Conservation (phyloP, 1,140 invertebrate species). For the Notospermus geniculatus region DNA sequence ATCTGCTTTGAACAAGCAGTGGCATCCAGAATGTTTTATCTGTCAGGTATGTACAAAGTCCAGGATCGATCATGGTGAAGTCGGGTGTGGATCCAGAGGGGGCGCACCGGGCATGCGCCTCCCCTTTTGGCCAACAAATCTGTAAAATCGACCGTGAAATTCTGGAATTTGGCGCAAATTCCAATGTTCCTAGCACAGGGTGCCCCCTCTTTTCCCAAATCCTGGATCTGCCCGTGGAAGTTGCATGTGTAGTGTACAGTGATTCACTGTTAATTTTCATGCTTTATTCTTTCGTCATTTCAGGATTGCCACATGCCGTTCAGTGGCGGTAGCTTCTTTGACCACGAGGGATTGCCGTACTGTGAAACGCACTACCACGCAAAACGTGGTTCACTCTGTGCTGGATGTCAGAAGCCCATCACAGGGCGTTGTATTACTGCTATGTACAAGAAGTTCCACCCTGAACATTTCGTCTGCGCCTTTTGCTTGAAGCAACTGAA, state of each 20-base stretch:
- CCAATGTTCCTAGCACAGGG: no score
- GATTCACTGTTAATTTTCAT: no score
- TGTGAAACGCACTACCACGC: constrained; percentile 98
- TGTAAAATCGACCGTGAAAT: no score
- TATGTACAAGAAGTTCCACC: constrained; percentile 98
- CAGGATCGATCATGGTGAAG: no score
- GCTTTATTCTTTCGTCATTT: no score
- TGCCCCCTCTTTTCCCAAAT: no score
- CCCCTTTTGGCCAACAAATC: no score
- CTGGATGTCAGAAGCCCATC: constrained; percentile 95
- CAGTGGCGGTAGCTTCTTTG: constrained; percentile 91
- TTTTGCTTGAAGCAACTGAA: constrained; percentile 97
- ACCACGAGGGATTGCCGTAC: constrained; percentile 91
- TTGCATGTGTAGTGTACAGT: no score
- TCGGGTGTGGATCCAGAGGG: no score
- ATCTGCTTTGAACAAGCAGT: constrained; percentile 92
- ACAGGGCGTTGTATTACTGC: constrained; percentile 93
- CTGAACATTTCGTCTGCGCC: constrained; percentile 97
- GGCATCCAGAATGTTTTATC: constrained; percentile 99
- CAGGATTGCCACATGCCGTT: constrained; percentile 92
- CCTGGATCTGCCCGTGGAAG: no score
- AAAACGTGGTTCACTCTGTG: constrained; percentile 92
- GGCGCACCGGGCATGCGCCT: no score
- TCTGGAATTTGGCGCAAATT: no score
- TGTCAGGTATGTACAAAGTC: constrained; percentile 93